Conservation (phyloP, 2,888 invertebrate species). For the Myopa tessellatipennis region DNA sequence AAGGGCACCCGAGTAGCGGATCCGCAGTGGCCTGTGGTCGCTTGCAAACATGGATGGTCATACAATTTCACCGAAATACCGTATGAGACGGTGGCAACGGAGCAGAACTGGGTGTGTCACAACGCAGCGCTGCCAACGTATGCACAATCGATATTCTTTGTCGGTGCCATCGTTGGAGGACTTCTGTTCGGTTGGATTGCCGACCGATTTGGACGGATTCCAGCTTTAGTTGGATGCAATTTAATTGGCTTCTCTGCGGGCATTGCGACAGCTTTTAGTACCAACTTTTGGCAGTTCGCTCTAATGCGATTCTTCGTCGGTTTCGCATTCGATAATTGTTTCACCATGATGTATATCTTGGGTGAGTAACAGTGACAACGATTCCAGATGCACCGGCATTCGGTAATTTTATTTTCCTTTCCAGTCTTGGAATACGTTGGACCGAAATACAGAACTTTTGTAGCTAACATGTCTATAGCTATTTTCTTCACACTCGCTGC, state of each 20-base stretch:
- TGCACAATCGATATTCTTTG: conserved; percentile 87
- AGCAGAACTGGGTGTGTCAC: conserved; percentile 90
- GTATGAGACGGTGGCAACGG: conserved; percentile 85
- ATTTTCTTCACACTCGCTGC: conserved; percentile 87
- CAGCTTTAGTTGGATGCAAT: conserved; percentile 82
- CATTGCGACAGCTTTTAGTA: conserved; percentile 79
- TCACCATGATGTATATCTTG: conserved; percentile 93
- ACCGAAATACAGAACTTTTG: conserved; percentile 89
- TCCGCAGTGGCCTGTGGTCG: conserved; percentile 76
- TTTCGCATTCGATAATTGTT: conserved; percentile 89
- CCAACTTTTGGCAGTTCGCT: conserved; percentile 81
- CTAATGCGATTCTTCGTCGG: conserved; percentile 86
- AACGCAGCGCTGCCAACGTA: conserved; percentile 80
- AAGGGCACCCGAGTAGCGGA: conserved; percentile 75
- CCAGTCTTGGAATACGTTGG: conserved; percentile 89
- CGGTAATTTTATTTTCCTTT: conserved; percentile 21
- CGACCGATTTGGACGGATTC: conserved; percentile 86
- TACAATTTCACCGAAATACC: conserved; percentile 85
- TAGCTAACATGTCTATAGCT: conserved; percentile 92
- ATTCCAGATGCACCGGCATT: not conserved
- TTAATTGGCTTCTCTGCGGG: conserved; percentile 78
- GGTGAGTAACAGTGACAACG: conserved; percentile 71
- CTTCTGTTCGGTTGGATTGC: conserved; percentile 88
- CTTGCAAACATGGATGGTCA: conserved; percentile 83
- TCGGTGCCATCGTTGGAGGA: conserved; percentile 88